Evolutionary conservation across 64 coral and sea anemone genomes (phyloP), one percentile per base, ranked within the genome.

Genomic region (Montipora capricornis): DNA sequence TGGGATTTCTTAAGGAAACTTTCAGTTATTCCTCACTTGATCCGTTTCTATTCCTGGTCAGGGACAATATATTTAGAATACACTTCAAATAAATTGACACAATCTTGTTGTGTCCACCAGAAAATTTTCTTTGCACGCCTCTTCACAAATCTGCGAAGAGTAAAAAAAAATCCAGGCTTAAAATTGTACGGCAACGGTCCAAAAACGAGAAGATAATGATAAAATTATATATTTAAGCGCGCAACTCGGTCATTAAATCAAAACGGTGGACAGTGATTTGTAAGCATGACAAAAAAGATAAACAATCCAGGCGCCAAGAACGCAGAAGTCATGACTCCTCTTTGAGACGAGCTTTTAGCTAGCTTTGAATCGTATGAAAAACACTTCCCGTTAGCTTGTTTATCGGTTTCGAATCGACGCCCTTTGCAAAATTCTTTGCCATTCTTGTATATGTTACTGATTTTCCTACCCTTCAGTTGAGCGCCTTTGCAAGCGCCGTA

Each of bases 351-450:
- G 55, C 93, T 84, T 7, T 90, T 85, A 17, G 51, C 57, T 67
- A n/a, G n/a, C 26, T 67, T 90, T 70, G 87, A 75, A 10, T 95
- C 59, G 51, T 49, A 90, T 15, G 55, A 70, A 47, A 95, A 95
- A 19, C 93, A 95, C 14, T 64, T 83, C 17, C 45, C 48, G 49
- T 73, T 55, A 8, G 80, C 51, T 78, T 82, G 46, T 24, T 66
- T 75, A 5, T 77, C 92, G 2, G 85, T 89, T 64, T 81, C 71
- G 24, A 96, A 99, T 48, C 89, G 85, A 57, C 98, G 91, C 16
- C 82, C 89, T 84, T 87, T 84, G 22, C 98, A 99, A 50, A 99
- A 96, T 68, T 95, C 95, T 51, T 89, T 89, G 19, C 98, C 98
- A 90, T 44, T 90, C 17, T 17, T 71, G 77, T 99, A 99, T 64